Conservation (phyloP, 1,140 invertebrate species). For the Sweltsa coloradensis region DNA sequence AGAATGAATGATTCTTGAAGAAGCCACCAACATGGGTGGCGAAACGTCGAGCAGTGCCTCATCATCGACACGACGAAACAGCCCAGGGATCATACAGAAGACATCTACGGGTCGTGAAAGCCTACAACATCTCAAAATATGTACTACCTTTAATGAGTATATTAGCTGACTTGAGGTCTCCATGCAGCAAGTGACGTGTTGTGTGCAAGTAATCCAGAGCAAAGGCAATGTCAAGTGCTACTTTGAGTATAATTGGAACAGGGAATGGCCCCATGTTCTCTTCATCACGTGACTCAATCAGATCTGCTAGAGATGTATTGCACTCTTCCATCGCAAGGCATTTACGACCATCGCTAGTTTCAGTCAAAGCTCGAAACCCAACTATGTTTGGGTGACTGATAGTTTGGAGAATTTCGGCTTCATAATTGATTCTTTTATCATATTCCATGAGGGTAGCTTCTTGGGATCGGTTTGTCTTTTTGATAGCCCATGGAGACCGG, state of each 20-base stretch:
- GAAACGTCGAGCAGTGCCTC: too few species aligned
- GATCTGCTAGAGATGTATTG: constrained; percentile 34
- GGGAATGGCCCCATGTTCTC: constrained; percentile 41
- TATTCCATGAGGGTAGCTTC: constrained; percentile 24
- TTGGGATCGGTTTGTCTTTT: constrained; percentile 43
- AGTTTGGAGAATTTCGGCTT: constrained; percentile 54
- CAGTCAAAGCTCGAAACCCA: constrained; percentile 58
- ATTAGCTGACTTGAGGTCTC: constrained; percentile 77
- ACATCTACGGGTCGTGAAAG: too few species aligned
- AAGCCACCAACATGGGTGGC: too few species aligned
- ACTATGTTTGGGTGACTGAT: constrained; percentile 75
- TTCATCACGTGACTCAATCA: constrained; percentile 56
- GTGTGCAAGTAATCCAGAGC: constrained; percentile 70
- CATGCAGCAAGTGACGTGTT: constrained; percentile 56
- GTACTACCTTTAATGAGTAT: constrained; percentile 43
- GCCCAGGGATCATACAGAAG: too few species aligned
- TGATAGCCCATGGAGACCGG: constrained; percentile 71
- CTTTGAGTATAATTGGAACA: constrained; percentile 47
- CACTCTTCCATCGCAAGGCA: constrained; percentile 40
- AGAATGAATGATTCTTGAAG: too few species aligned
- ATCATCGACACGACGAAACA: too few species aligned
- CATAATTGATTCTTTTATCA: constrained; percentile 44
- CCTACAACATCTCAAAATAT: too few species aligned
- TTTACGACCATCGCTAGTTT: constrained; percentile 36
- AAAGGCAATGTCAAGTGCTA: constrained; percentile 47